Base-by-base conservation (phyloP, 2,888 invertebrate genomes). In the Leptodirus hochenwartii region DNA sequence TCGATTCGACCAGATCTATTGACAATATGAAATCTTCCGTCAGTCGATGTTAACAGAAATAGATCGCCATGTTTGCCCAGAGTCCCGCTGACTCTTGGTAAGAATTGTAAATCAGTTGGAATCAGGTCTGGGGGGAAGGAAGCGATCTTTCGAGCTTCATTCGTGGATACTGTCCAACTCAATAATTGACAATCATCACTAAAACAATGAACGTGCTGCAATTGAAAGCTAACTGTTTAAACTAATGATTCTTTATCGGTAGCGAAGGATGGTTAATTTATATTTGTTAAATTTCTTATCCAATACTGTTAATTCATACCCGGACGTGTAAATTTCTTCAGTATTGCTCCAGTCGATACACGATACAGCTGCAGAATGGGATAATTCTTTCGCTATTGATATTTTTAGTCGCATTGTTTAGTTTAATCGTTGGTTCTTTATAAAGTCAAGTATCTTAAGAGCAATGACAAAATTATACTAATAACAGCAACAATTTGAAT, bases 261-360 rank as follows among this genome's bases (percentile, higher is more conserved):
- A 20, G 20, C 11, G n/a, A n/a, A n/a, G n/a, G n/a, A n/a, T n/a
- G n/a, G n/a, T n/a, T n/a, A n/a, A n/a, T n/a, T n/a, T n/a, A n/a
- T n/a, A n/a, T n/a, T n/a, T 22, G 26, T 25, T 15, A 13, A 22
- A 13, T 15, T 17, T 20, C 15, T 27, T 16, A 29, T 10, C 15
- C n/a, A 15, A 22, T 27, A 28, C 25, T 30, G 23, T 17, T 27
- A 17, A 15, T 20, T 28, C 32, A 54, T 54, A 82, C 87, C 84
- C 80, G 44, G 80, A 79, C 14, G 90, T 87, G 58, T 79, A 85
- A 27, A 91, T 76, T 54, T 95, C 93, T 53, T 95, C 93, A 15
- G 84, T 75, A 42, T 77, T 82, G 51, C 79, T 81, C 95, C 95
- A 96, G 40, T 81, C 81, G 9, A 90, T 77, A 52, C 90, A 88